Percentiles rank a stretch among this genome's conserved stretches.
phyloP scores from a whole-genome alignment of 2,113 vertebrate species.

The human region GRCh38 chr1:81784501-81785000 shows the following conservation, averaged over 20 bases:
- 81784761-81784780: conserved; percentile 47
- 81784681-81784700: too few relatives aligned
- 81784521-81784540: too few relatives aligned
- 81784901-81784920: neutral
- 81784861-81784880: conserved; percentile 44
- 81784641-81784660: too few relatives aligned
- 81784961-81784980: conserved; percentile 26
- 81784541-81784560: too few relatives aligned
- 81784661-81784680: too few relatives aligned
- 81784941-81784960: neutral
- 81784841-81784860: conserved; percentile 5
- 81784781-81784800: conserved; percentile 38
- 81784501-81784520: too few relatives aligned
- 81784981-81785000: conserved; percentile 10
- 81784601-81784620: too few relatives aligned
- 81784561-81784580: too few relatives aligned
- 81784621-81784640: too few relatives aligned
- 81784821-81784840: conserved; percentile 20
- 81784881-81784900: conserved; percentile 62
- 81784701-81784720: too few relatives aligned
- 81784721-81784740: too few relatives aligned
- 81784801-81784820: conserved; percentile 26
- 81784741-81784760: neutral
- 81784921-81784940: conserved; percentile 28
- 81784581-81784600: too few relatives aligned